Evolutionary conservation across 2,888 invertebrate species (phyloP).

Genomic region (Chymomyza caudatula): DNA sequence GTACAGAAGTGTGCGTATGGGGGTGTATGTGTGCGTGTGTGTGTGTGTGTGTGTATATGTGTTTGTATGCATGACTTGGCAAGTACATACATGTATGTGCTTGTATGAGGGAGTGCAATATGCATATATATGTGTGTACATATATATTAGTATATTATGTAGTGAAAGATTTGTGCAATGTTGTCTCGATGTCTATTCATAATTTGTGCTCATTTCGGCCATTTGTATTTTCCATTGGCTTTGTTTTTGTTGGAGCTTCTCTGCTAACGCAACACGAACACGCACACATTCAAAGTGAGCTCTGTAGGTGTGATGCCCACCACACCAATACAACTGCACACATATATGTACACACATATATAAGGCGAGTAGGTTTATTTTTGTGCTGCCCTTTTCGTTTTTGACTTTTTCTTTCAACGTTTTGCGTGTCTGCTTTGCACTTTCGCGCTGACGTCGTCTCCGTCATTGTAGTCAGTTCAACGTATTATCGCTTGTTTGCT

Average conservation of each 20-base stretch:
- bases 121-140: constrained; percentile 12
- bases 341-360: background rate
- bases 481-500: constrained; percentile 3
- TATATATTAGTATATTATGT: constrained; percentile 1
- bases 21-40: too few relatives aligned
- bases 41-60: too few relatives aligned
- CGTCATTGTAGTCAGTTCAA: background rate
- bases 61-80: background rate
- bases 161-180: too few relatives aligned
- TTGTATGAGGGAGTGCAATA: constrained; percentile 19
- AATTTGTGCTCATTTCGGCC: constrained; percentile 6
- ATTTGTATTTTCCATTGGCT: background rate
- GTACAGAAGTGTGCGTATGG: too few relatives aligned
- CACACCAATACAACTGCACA: background rate
- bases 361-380: background rate
- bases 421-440: background rate
- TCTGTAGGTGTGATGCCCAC: background rate
- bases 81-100: background rate
- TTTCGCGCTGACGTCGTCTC: constrained; percentile 1
- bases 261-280: constrained; percentile 3
- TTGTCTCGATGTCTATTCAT: background rate
- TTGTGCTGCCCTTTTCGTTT: background rate
- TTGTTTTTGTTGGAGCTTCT: background rate
- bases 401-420: background rate
- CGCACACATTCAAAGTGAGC: background rate